Evolutionary conservation across 2,888 invertebrate genomes (phyloP).

Genomic region (Odontomyia ornata): DNA sequence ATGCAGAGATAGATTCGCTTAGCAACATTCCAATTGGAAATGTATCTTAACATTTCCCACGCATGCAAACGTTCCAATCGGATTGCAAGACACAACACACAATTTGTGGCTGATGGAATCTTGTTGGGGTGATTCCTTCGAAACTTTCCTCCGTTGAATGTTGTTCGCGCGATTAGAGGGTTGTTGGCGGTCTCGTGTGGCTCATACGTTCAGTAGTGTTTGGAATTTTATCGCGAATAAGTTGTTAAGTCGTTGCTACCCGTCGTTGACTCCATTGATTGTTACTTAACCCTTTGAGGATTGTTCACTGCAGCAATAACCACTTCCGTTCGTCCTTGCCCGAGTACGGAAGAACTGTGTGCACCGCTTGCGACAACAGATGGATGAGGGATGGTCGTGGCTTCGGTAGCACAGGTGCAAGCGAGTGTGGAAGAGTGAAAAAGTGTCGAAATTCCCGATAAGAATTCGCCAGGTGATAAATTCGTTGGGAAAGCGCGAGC

Average conservation of each 20-base stretch:
- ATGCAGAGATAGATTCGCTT: neutral
- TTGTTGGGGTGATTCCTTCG: neutral
- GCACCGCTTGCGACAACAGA: neutral
- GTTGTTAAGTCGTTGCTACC: neutral
- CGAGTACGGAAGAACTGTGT: neutral
- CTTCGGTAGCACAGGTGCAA: slow-evolving; percentile 26
- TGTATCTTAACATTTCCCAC: neutral
- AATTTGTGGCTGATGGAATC: neutral
- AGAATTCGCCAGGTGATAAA: slow-evolving; percentile 5
- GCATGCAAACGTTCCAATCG: neutral
- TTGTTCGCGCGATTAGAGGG: slow-evolving; percentile 5
- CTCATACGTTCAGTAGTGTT: slow-evolving; percentile 25
- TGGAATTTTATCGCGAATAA: slow-evolving; percentile 23
- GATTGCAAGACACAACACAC: neutral
- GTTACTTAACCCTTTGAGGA: neutral
- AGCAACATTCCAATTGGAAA: neutral
- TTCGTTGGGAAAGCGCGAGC: neutral
- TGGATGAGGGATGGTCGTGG: neutral
- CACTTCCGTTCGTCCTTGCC: neutral
- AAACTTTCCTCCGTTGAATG: neutral
- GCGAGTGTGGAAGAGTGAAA: neutral
- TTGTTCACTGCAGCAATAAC: neutral
- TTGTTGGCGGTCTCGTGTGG: slow-evolving; percentile 1
- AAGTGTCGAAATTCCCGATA: slow-evolving; percentile 21
- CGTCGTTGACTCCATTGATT: neutral